Evolutionary conservation across 2,113 vertebrate genomes (phyloP).

Genomic region (Neolamprologus toae): DNA sequence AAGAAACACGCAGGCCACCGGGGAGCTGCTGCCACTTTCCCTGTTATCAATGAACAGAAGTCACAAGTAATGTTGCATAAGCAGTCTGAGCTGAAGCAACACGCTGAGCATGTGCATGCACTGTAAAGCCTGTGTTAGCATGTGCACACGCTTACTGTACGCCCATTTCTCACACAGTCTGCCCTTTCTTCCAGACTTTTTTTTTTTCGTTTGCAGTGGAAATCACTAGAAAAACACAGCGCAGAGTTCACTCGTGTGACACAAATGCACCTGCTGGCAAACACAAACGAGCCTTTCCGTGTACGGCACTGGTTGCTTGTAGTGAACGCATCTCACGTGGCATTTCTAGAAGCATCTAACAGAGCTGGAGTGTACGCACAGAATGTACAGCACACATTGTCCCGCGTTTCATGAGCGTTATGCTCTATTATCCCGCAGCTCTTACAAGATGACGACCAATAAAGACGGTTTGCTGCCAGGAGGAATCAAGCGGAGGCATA

Average conservation of each 20-base stretch:
- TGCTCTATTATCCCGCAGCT: slow-evolving; percentile 8
- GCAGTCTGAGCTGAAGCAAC: not conserved
- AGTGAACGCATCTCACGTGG: not conserved
- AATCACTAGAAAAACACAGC: slow-evolving; percentile 39
- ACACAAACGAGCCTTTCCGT: slow-evolving; percentile 25
- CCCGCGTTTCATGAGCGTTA: not conserved
- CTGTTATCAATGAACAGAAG: slow-evolving; percentile 1
- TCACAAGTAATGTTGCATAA: slow-evolving; percentile 34
- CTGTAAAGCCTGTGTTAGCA: not conserved
- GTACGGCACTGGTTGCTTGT: not conserved
- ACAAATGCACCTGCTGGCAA: slow-evolving; percentile 51
- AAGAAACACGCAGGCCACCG: slow-evolving; percentile 12
- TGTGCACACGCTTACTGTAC: not conserved
- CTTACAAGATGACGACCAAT: slow-evolving; percentile 14
- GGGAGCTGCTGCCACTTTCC: slow-evolving; percentile 22
- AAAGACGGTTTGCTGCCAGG: slow-evolving; percentile 1
- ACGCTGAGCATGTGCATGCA: not conserved
- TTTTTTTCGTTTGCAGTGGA: slow-evolving; percentile 26
- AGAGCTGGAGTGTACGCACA: not conserved
- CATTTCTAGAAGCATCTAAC: not conserved
- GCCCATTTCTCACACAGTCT: slow-evolving; percentile 2
- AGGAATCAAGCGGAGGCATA: not conserved
- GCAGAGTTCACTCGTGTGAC: slow-evolving; percentile 4
- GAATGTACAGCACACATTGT: not conserved
- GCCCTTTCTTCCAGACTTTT: slow-evolving; percentile 4